Percentiles rank a stretch among this genome's conserved stretches.
phyloP scores from a whole-genome alignment of 37 sponge, comb jelly and placozoan genomes.

The Geodia barretti region DNA sequence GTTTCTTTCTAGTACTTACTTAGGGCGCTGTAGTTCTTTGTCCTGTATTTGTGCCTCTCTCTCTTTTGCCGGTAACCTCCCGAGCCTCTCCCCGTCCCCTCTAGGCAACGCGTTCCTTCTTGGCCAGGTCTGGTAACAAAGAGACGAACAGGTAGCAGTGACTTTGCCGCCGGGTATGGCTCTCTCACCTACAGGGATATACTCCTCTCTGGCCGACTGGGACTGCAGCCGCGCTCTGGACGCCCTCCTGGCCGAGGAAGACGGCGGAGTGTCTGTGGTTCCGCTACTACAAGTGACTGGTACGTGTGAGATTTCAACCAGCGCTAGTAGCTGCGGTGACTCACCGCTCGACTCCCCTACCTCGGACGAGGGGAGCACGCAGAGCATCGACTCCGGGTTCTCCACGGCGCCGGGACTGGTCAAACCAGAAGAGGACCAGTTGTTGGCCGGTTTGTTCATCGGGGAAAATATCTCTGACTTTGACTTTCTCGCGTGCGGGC shows the following conservation, averaged over 20 bases:
- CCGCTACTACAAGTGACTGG: not conserved
- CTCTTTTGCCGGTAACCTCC: not conserved
- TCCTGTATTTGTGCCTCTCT: not conserved
- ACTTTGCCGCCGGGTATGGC: constrained; percentile 40
- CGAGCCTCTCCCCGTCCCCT: not conserved
- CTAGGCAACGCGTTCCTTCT: not conserved
- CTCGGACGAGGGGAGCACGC: constrained; percentile 16
- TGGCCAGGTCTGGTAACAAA: constrained; percentile 28
- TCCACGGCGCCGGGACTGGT: not conserved
- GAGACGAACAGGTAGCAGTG: too few relatives aligned
- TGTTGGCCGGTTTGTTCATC: constrained; percentile 22
- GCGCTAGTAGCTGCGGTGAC: too few relatives aligned
- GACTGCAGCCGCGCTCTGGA: not conserved
- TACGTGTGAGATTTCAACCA: too few relatives aligned
- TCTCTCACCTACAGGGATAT: constrained; percentile 38
- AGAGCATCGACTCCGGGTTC: constrained; percentile 48
- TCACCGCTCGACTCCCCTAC: constrained; percentile 15
- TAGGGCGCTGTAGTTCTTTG: not conserved
- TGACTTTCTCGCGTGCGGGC: not conserved
- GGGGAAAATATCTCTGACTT: not conserved
- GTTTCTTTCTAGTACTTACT: not conserved
- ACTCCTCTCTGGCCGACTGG: not conserved
- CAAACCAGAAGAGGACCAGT: constrained; percentile 6
- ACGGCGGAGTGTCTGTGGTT: not conserved
- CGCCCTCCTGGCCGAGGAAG: not conserved